These are phyloP conservation scores for Magallana gigas DNA, from an alignment of 1,140 invertebrate species.

Conservation along the genomic window DNA sequence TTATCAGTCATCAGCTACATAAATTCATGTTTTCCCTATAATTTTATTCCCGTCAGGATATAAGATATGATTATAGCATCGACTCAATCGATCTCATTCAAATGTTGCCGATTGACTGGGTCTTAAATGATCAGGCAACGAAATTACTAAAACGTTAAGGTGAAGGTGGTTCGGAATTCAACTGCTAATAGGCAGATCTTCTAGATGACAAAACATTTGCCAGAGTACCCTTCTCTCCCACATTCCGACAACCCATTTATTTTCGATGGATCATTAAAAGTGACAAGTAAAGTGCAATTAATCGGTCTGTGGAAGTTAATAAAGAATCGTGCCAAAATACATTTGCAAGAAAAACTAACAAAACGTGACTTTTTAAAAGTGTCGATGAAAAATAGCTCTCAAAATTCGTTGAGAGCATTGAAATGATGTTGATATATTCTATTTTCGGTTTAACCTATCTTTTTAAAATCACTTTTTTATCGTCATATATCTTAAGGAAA, in stretches of 20 bases:
- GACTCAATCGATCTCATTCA: too few species aligned
- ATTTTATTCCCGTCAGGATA: too few species aligned
- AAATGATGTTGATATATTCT: background rate
- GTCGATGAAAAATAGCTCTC: background rate
- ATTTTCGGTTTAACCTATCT: background rate
- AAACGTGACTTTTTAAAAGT: background rate
- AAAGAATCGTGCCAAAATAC: background rate
- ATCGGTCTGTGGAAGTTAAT: conserved; percentile 25
- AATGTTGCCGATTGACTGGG: too few species aligned
- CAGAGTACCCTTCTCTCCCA: background rate
- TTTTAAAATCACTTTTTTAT: too few species aligned
- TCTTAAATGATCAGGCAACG: too few species aligned
- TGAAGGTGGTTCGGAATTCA: too few species aligned
- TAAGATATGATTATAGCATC: too few species aligned
- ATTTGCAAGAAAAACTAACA: background rate
- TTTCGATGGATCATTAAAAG: conserved; percentile 9
- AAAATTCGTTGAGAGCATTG: background rate
- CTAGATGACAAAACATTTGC: background rate
- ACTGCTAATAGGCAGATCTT: too few species aligned
- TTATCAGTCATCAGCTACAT: too few species aligned
- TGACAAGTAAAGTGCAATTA: conserved; percentile 34
- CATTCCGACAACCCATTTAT: conserved; percentile 6
- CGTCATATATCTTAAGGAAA: too few species aligned
- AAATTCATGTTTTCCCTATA: too few species aligned
- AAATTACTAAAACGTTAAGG: too few species aligned